Conservation (phyloP, 2,113 vertebrate genomes). For the Todiramphus chloris region DNA sequence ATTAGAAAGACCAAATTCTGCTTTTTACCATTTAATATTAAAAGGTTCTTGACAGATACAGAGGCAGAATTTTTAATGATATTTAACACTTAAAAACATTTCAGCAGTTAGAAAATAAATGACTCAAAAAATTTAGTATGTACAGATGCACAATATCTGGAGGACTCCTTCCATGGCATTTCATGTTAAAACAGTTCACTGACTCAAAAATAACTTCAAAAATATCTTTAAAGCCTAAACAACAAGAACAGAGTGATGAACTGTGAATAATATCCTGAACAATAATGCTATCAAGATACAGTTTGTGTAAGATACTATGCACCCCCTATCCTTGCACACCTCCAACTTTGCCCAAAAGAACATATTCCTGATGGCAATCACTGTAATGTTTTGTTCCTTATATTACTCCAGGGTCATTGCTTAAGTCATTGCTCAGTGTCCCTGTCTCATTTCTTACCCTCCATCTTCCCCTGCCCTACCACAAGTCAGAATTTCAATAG, state of each 20-base stretch:
- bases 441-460: background rate
- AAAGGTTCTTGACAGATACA: background rate
- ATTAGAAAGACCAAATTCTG: background rate
- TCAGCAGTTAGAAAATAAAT: constrained; percentile 6
- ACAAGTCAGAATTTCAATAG: background rate
- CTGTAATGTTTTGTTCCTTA: background rate
- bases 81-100: background rate
- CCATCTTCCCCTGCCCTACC: background rate
- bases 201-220: background rate
- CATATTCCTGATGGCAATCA: background rate
- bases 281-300: background rate
- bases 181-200: background rate
- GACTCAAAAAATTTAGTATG: background rate
- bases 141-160: background rate
- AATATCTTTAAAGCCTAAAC: background rate
- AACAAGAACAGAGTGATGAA: background rate
- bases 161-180: background rate
- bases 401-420: background rate
- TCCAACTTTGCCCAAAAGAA: background rate
- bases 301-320: background rate
- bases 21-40: constrained; percentile 20
- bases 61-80: background rate
- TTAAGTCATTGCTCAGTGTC: background rate
- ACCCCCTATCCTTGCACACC: background rate
- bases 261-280: background rate